Evolutionary conservation across 2,797 vertebrate genomes (phyloP).

Genomic region (Masticophis lateralis): DNA sequence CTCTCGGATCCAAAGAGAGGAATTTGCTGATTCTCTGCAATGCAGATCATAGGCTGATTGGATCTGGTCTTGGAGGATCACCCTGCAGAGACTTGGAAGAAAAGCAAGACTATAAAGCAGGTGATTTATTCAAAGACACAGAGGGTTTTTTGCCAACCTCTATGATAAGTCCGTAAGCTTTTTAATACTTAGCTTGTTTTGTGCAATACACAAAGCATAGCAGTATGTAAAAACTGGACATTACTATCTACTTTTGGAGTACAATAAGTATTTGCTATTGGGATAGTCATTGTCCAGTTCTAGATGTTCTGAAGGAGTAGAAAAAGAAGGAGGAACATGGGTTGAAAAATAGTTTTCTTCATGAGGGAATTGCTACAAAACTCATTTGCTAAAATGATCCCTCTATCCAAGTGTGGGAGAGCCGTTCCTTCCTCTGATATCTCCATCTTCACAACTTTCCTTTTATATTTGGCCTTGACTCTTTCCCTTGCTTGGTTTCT

Average conservation of each 20-base stretch:
- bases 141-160: background rate
- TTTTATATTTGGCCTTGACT: background rate
- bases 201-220: background rate
- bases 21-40: background rate
- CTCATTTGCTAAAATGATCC: background rate
- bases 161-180: background rate
- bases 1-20: background rate
- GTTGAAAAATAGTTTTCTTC: background rate
- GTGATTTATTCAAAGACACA: background rate
- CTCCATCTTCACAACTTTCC: background rate
- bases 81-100: background rate
- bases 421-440: accelerated
- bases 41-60: background rate
- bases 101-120: background rate
- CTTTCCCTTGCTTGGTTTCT: background rate
- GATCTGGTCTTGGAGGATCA: too few relatives aligned
- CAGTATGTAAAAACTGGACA: background rate
- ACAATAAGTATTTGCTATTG: background rate
- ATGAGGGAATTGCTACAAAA: background rate
- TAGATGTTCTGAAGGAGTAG: background rate
- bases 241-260: background rate
- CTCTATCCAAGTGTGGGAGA: background rate
- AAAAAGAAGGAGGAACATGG: background rate
- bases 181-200: background rate
- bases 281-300: background rate